phyloP scores from a whole-genome alignment of 92 coral and sea anemone species.

The Siderastrea siderea region DNA sequence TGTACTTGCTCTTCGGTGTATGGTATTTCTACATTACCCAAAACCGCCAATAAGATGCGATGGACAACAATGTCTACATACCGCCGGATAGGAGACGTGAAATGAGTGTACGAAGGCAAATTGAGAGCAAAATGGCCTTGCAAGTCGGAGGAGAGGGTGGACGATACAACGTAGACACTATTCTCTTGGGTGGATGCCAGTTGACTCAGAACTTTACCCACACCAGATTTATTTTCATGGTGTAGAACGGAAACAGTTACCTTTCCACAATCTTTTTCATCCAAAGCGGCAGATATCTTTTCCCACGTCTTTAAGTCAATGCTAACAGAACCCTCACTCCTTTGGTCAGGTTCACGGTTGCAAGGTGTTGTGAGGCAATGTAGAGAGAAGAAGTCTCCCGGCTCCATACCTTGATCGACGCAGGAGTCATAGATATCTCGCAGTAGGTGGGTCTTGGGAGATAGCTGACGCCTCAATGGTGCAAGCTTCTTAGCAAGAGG shows the following conservation, averaged over 20 bases:
- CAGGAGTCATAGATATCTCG: slow-evolving; percentile 62
- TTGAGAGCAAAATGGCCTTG: slow-evolving; percentile 87
- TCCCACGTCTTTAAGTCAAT: slow-evolving; percentile 73
- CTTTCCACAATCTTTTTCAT: slow-evolving; percentile 73
- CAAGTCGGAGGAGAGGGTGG: slow-evolving; percentile 41
- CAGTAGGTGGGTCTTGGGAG: slow-evolving; percentile 78
- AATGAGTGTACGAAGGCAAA: slow-evolving; percentile 86
- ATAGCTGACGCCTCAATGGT: slow-evolving; percentile 85
- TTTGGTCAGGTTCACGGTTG: slow-evolving; percentile 15
- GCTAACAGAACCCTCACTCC: slow-evolving; percentile 29
- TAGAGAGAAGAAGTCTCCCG: slow-evolving; percentile 65
- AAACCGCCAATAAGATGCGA: slow-evolving; percentile 82
- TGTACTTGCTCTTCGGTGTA: slow-evolving; percentile 81
- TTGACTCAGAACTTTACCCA: slow-evolving; percentile 57
- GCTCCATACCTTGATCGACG: slow-evolving; percentile 59
- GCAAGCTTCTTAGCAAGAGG: slow-evolving; percentile 59
- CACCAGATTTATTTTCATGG: slow-evolving; percentile 42
- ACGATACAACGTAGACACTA: slow-evolving; percentile 85
- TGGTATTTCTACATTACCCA: slow-evolving; percentile 65
- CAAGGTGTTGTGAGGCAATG: slow-evolving; percentile 26
- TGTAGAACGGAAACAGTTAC: slow-evolving; percentile 53
- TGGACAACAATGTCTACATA: slow-evolving; percentile 95
- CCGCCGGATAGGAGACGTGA: slow-evolving; percentile 94
- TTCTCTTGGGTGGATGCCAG: slow-evolving; percentile 69
- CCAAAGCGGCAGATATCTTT: slow-evolving; percentile 79